Base-by-base conservation (phyloP, 2,113 vertebrate genomes). In the Chloroceryle aenea region DNA sequence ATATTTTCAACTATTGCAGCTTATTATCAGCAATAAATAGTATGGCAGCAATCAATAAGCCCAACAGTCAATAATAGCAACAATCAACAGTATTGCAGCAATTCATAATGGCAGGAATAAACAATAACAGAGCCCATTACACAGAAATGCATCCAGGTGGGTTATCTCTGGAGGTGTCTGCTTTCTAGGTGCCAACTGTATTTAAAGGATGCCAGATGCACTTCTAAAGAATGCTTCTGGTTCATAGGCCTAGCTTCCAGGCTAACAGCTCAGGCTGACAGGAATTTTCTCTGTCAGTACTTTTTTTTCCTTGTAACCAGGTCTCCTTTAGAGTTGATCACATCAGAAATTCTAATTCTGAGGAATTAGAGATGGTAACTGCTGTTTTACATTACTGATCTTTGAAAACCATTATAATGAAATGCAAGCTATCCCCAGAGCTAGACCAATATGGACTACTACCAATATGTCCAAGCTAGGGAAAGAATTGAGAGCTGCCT, bases 371-470 rank as follows among this genome's bases (percentile, higher is more conserved):
- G 6, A 30, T 38, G 6, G 7, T 8, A 66, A 82, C 82, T 61
- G 7, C 9, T 90, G 22, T 9, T 26, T 69, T 63, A 50, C 3
- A 12, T 38, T 62, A 22, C 22, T 72, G n/a, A 61, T 61, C 19
- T 76, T 30, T 38, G 9, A 87, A 67, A 92, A 6, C 1, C 2
- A 34, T 53, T 12, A 58, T 29, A 53, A 53, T 62, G 29, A 56
- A 56, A 56, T 23, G 21, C 7, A 62, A 73, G 85, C 64, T 55
- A 81, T 74, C 34, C 7, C 53, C 14, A 66, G 82, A 87, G 7
- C 11, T 45, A 48, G 11, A 45, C 4, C 0, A 0, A 10, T 62
- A 38, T 29, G 9, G 30, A 26, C 26, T 48, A 34, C 12, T 38
- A 23, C 14, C 5, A 62, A 4, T 63, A 29, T 7, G 3, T 18